Conservation (phyloP, 2,113 vertebrate species). For the Dascyllus trimaculatus region DNA sequence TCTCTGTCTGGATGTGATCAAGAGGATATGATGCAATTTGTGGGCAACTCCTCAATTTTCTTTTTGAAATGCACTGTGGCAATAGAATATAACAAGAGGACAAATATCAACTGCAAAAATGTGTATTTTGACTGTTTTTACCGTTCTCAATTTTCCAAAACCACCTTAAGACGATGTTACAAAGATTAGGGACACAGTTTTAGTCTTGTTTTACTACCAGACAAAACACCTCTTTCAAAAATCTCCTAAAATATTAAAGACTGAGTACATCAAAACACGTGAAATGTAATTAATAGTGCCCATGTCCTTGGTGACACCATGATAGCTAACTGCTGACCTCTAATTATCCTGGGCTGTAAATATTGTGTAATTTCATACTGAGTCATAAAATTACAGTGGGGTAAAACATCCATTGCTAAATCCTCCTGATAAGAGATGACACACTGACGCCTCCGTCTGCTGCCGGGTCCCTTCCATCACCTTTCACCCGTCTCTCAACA, state of each 20-base stretch:
- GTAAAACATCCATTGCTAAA: conserved; percentile 55
- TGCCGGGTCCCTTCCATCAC: conserved; percentile 43
- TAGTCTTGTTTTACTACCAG: neutral
- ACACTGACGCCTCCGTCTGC: conserved; percentile 52
- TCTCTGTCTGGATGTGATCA: neutral
- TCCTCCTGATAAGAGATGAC: conserved; percentile 65
- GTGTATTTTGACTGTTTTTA: neutral
- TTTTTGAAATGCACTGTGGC: conserved; percentile 34
- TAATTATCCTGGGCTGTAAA: conserved; percentile 75
- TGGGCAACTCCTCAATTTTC: conserved; percentile 35
- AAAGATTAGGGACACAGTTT: conserved; percentile 2
- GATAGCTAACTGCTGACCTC: conserved; percentile 49
- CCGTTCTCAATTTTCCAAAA: neutral
- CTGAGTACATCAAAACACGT: conserved; percentile 47
- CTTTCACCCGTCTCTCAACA: conserved; percentile 71
- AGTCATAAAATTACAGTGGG: conserved; percentile 54
- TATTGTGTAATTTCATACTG: conserved; percentile 69
- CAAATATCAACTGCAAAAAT: conserved; percentile 16
- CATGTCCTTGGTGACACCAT: conserved; percentile 40
- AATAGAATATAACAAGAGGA: conserved; percentile 13
- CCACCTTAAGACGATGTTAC: neutral
- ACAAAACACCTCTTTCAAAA: conserved; percentile 5
- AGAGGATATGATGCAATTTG: conserved; percentile 44
- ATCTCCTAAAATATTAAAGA: conserved; percentile 26
- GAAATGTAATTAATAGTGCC: conserved; percentile 63